phyloP scores from a whole-genome alignment of 92 coral and sea anemone genomes.

The Blastomussa wellsi region DNA sequence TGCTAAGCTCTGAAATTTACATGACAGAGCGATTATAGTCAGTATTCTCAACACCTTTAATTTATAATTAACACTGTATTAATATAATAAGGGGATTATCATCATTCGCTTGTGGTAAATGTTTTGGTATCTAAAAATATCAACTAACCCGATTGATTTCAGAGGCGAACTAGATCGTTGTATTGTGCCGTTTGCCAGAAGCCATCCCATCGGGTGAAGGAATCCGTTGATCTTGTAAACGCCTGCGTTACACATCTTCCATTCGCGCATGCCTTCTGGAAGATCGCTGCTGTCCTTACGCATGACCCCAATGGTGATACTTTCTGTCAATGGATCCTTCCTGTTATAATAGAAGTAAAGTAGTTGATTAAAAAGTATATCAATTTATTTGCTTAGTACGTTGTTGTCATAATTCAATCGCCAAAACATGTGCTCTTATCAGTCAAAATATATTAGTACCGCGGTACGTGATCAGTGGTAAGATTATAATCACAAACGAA shows the following conservation, averaged over 20 bases:
- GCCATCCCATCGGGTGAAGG: constrained; percentile 63
- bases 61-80: too few species aligned
- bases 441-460: too few species aligned
- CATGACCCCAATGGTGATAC: constrained; percentile 62
- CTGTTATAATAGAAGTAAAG: constrained; percentile 1
- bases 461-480: too few species aligned
- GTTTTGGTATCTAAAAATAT: not conserved
- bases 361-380: not conserved
- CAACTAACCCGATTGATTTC: constrained; percentile 33
- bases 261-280: constrained; percentile 30
- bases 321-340: constrained; percentile 37
- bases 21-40: too few species aligned
- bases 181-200: constrained; percentile 62
- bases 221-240: constrained; percentile 46
- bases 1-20: too few species aligned
- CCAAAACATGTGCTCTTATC: too few species aligned
- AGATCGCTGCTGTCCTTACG: constrained; percentile 25
- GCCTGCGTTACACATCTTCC: constrained; percentile 49
- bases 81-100: too few species aligned
- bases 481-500: too few species aligned
- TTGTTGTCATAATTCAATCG: not conserved
- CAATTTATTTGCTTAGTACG: not conserved
- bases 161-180: constrained; percentile 21
- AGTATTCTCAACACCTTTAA: too few species aligned
- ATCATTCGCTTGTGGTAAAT: not conserved